Percentiles rank a stretch among this genome's conserved stretches.
These are phyloP conservation scores for Agriopis leucophaearia DNA, from an alignment of 2,888 invertebrate genomes.

Conservation along the genomic window DNA sequence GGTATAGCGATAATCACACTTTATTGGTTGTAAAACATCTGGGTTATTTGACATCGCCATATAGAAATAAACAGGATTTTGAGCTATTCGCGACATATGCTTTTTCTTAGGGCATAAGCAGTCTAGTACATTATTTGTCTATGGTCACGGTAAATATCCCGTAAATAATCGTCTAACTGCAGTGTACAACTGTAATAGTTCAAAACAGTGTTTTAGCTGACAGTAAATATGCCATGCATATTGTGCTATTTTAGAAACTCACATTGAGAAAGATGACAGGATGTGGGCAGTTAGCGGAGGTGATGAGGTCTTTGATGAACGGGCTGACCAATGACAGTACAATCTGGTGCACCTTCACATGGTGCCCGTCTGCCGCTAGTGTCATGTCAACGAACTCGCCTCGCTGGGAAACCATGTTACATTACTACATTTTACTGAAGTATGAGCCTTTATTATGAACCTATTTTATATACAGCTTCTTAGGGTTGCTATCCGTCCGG, in stretches of 20 bases:
- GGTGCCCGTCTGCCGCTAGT: slow-evolving; percentile 75
- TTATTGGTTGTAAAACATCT: too few species aligned
- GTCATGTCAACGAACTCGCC: slow-evolving; percentile 81
- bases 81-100: too few species aligned
- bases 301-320: slow-evolving; percentile 73
- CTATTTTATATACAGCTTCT: too few species aligned
- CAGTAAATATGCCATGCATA: background rate
- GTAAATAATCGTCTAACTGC: too few species aligned
- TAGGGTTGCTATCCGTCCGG: too few species aligned
- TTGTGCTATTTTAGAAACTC: slow-evolving; percentile 12
- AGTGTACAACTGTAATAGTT: too few species aligned
- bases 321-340: slow-evolving; percentile 76
- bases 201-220: too few species aligned
- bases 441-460: background rate
- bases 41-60: too few species aligned
- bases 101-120: background rate
- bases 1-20: too few species aligned
- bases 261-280: slow-evolving; percentile 80
- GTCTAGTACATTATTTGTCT: too few species aligned
- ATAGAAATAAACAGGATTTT: too few species aligned
- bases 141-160: too few species aligned
- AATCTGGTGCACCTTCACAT: slow-evolving; percentile 77
- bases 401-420: background rate
- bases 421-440: background rate
- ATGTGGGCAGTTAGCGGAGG: slow-evolving; percentile 69